Evolutionary conservation across 2,888 invertebrate genomes (phyloP).

Genomic region (Ochropleura leucogaster): DNA sequence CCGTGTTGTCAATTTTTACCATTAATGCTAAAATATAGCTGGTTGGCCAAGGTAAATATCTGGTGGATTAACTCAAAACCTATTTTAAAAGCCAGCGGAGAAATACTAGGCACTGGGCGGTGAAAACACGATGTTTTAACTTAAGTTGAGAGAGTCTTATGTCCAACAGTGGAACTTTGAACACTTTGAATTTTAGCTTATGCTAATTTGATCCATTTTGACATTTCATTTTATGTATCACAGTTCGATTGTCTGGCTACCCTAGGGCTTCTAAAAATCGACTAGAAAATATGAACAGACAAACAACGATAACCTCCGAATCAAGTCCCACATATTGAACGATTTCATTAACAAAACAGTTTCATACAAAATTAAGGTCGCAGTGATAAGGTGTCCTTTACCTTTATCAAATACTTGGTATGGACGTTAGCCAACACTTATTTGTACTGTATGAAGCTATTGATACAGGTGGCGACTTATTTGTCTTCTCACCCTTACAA

Average conservation of each 20-base stretch:
- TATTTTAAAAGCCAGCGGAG: background rate
- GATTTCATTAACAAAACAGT: slow-evolving; percentile 20
- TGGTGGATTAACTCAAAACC: too few species aligned
- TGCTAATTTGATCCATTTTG: too few species aligned
- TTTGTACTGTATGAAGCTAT: slow-evolving; percentile 15
- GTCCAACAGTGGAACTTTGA: too few species aligned
- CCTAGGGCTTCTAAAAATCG: background rate
- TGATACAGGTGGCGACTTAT: background rate
- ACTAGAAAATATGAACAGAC: background rate
- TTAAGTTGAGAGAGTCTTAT: background rate
- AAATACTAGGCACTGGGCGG: background rate
- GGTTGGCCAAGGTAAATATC: too few species aligned
- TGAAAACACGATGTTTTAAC: background rate
- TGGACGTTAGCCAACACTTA: slow-evolving; percentile 20
- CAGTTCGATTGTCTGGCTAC: background rate
- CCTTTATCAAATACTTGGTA: slow-evolving; percentile 25
- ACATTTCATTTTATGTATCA: background rate
- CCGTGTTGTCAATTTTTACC: too few species aligned
- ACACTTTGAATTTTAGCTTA: too few species aligned
- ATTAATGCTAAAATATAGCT: too few species aligned
- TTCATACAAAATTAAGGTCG: slow-evolving; percentile 29
- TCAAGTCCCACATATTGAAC: slow-evolving; percentile 31
- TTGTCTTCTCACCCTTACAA: background rate
- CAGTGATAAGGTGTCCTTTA: slow-evolving; percentile 47
- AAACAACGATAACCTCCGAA: background rate